Percentiles rank a stretch among this genome's conserved stretches.
phyloP scores from a whole-genome alignment of 2,888 invertebrate genomes.

The Anthoptus insignis region DNA sequence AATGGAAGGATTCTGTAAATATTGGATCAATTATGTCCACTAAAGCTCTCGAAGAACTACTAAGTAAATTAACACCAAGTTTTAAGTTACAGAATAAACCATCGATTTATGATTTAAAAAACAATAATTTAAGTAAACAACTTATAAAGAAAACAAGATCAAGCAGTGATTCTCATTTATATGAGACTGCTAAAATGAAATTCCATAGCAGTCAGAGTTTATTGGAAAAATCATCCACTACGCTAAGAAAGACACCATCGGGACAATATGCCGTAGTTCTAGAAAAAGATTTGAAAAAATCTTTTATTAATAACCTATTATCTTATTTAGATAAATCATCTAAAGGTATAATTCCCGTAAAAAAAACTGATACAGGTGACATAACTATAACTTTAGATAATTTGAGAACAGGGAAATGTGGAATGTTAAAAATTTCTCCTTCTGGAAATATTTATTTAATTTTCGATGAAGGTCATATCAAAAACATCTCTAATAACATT shows the following conservation, averaged over 20 bases:
- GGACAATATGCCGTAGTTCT: conserved; percentile 62
- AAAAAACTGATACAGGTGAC: conserved; percentile 58
- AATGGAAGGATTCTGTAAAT: conserved; percentile 20
- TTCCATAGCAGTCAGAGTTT: conserved; percentile 50
- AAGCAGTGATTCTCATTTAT: conserved; percentile 60
- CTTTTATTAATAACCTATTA: conserved; percentile 62
- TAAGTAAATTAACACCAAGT: conserved; percentile 50
- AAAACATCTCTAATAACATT: conserved; percentile 45
- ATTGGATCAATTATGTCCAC: conserved; percentile 43
- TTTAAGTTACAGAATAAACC: conserved; percentile 35
- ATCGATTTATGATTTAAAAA: conserved; percentile 35
- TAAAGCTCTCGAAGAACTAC: conserved; percentile 51
- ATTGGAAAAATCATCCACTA: conserved; percentile 48
- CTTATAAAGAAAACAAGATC: conserved; percentile 47
- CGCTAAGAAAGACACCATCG: conserved; percentile 58
- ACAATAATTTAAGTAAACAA: neutral
- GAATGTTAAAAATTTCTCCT: conserved; percentile 63
- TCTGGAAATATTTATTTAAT: conserved; percentile 66
- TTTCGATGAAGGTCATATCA: conserved; percentile 55
- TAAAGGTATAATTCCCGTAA: conserved; percentile 58
- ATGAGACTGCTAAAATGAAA: conserved; percentile 52
- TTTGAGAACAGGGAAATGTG: conserved; percentile 48
- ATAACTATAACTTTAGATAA: conserved; percentile 59
- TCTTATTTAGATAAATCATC: conserved; percentile 54
- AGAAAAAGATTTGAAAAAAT: conserved; percentile 62